These are phyloP conservation scores for Epicampocera succincta DNA, from an alignment of 2,888 invertebrate species.

Conservation along the genomic window DNA sequence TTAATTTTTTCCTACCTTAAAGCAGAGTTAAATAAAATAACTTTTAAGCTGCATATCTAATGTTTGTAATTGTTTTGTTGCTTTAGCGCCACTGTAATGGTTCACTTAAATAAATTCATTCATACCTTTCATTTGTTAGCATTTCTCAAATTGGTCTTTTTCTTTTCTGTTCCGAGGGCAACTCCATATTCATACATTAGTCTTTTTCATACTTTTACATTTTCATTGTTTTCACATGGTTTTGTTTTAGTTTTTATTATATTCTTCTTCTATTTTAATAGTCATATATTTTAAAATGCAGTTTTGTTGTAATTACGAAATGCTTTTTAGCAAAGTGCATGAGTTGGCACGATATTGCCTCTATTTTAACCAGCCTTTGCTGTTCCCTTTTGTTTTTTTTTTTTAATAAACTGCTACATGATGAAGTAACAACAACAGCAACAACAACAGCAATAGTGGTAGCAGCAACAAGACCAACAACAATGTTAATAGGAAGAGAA, in stretches of 20 bases:
- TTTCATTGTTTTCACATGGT: slow-evolving; percentile 41
- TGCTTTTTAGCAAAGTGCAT: slow-evolving; percentile 67
- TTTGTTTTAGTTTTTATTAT: slow-evolving; percentile 23
- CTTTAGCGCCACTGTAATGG: slow-evolving; percentile 19
- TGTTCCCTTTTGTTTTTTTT: too few species aligned
- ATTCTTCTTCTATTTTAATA: slow-evolving; percentile 49
- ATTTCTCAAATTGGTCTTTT: slow-evolving; percentile 30
- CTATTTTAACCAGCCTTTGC: slow-evolving; percentile 45
- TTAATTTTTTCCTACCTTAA: too few species aligned
- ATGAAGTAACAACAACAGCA: slow-evolving; percentile 29
- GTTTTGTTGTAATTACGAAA: slow-evolving; percentile 68
- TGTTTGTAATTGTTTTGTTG: neutral
- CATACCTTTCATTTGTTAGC: slow-evolving; percentile 17
- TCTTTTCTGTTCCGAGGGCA: slow-evolving; percentile 18
- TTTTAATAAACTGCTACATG: too few species aligned
- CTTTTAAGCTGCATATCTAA: too few species aligned
- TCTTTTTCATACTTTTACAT: neutral
- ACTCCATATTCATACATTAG: slow-evolving; percentile 15
- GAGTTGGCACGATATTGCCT: slow-evolving; percentile 66
- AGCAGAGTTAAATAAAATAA: too few species aligned
- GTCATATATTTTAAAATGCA: slow-evolving; percentile 62
- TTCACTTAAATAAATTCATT: slow-evolving; percentile 26
- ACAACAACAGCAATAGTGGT: neutral
- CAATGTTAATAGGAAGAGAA: slow-evolving; percentile 33
- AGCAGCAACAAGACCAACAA: neutral